Conservation (phyloP, 2,888 invertebrate species). For the Pristionchus entomophagus region DNA sequence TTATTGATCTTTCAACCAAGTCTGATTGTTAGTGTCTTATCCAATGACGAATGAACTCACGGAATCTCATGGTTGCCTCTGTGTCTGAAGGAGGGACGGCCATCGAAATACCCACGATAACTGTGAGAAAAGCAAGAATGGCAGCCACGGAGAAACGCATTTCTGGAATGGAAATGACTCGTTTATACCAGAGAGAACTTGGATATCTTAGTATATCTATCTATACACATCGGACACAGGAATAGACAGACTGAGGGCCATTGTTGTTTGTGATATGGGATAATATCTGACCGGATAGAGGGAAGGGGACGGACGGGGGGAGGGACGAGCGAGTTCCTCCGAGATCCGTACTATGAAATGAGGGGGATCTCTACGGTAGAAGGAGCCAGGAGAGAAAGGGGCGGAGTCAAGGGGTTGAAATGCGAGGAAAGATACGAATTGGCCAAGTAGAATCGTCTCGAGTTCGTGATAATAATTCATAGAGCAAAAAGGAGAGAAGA, state of each 20-base stretch:
- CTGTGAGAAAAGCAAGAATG: background rate
- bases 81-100: background rate
- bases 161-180: background rate
- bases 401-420: background rate
- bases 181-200: too few species aligned
- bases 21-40: too few species aligned
- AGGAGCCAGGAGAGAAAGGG: background rate
- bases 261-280: too few species aligned
- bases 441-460: background rate
- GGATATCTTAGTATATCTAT: too few species aligned
- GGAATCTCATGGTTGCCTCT: background rate
- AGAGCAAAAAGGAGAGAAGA: background rate
- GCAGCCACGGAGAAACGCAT: constrained; percentile 27
- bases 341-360: constrained; percentile 34
- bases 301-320: constrained; percentile 2
- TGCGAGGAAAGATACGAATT: background rate
- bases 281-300: background rate
- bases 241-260: too few species aligned
- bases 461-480: constrained; percentile 42
- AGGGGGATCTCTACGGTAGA: constrained; percentile 37
- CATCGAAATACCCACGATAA: constrained; percentile 15
- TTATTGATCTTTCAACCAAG: too few species aligned
- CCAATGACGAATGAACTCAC: too few species aligned
- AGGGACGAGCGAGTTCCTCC: constrained; percentile 25
- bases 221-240: too few species aligned